Evolutionary conservation across 1,140 invertebrate species (phyloP), one percentile per base, ranked within the genome.

Genomic region (Chrysomallon squamiferum): DNA sequence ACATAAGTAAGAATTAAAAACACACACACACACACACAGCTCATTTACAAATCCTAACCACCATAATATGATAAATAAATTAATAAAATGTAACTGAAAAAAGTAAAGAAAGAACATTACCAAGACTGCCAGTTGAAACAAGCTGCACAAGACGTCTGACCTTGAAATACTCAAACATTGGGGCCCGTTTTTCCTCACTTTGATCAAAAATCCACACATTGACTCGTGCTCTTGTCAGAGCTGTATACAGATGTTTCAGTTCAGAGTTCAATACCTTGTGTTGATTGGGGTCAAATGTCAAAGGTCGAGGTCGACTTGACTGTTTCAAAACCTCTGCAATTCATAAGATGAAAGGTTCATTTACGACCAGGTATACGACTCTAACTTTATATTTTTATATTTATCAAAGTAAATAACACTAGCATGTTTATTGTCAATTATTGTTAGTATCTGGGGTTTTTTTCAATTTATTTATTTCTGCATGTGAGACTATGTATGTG

Each of bases 191-290:
- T 27, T 74, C 69, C 3, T 58, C 59, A 47, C 71, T 69, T 43
- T 74, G 69, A 62, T 80, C 78, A 74, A 79, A 80, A 9, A 80
- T 73, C 76, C 75, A 80, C 4, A 80, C 71, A 62, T 79, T 77
- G 15, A 74, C 73, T 20, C 77, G 49, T 4, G 78, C 78, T 30
- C 76, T 15, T 1, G 78, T 80, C 38, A 80, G n/a, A 7, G 78
- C 78, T 6, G 78, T 80, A 62, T 80, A 80, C 32, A 80, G 54
- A 15, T 76, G 65, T 45, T 80, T 80, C 25, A 80, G 64, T 62
- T 78, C 78, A 5, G 76, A 73, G 49, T 73, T 77, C 7, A 80
- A 60, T 18, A 78, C 63, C 66, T 77, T 78, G 69, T 80, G 75
- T 43, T 71, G 38, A 2, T 73, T 70, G 13, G 61, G 54, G 50